Conservation (phyloP, 1,140 invertebrate species). For the Calosoma granatense region DNA sequence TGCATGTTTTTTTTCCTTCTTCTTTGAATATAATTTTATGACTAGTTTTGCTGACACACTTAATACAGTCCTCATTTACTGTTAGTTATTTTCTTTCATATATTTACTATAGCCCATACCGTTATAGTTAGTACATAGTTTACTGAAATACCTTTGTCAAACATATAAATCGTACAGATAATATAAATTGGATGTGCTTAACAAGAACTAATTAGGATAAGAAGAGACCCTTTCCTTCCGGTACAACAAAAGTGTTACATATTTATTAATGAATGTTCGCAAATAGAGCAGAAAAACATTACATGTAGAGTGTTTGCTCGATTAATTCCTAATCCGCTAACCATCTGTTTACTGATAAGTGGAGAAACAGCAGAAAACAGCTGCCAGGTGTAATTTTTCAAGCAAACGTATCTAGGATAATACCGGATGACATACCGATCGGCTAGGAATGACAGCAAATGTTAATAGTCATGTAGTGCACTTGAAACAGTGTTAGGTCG, state of each 20-base stretch:
- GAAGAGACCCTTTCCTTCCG: too few species aligned
- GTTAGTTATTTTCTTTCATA: too few species aligned
- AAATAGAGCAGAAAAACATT: not conserved
- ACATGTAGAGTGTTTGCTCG: not conserved
- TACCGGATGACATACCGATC: not conserved
- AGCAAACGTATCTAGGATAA: slow-evolving; percentile 1
- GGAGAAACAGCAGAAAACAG: not conserved
- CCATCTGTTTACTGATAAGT: not conserved
- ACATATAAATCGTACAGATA: too few species aligned
- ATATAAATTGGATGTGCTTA: too few species aligned
- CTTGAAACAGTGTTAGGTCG: not conserved
- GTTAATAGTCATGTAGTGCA: not conserved
- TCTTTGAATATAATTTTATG: too few species aligned
- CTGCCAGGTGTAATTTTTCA: not conserved
- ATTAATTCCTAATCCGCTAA: not conserved
- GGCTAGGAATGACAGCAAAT: not conserved
- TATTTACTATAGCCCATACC: too few species aligned
- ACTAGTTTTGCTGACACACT: too few species aligned
- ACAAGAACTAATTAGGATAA: too few species aligned
- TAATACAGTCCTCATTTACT: too few species aligned
- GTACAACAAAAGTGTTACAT: not conserved
- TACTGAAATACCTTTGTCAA: too few species aligned
- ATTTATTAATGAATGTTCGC: not conserved
- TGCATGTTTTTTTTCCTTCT: too few species aligned
- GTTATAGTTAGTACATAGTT: too few species aligned